These are phyloP conservation scores for Tetheella fluctuosa DNA, from an alignment of 2,888 invertebrate genomes.

Conservation along the genomic window DNA sequence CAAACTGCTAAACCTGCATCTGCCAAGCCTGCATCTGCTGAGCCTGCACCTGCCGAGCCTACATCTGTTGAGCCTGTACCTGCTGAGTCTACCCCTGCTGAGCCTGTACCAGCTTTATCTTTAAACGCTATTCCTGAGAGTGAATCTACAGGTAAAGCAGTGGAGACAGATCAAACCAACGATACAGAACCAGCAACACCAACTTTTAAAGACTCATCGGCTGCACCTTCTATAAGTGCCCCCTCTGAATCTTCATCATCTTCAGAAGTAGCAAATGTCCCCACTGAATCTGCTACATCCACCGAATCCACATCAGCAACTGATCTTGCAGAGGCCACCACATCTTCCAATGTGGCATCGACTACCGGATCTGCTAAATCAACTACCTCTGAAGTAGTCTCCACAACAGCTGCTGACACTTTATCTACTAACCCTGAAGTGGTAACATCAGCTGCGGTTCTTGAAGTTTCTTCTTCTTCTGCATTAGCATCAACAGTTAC, in stretches of 20 bases:
- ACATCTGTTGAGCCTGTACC: neutral
- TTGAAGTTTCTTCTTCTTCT: constrained; percentile 13
- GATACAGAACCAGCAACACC: too few relatives aligned
- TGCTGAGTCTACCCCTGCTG: neutral
- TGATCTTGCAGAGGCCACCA: constrained; percentile 18
- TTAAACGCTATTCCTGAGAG: neutral
- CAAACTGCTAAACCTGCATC: constrained; percentile 10
- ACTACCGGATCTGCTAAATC: constrained; percentile 19
- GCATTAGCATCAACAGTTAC: constrained; percentile 21
- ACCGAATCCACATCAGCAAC: constrained; percentile 19
- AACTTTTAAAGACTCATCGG: too few relatives aligned
- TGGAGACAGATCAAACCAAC: neutral
- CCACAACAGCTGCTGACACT: constrained; percentile 21
- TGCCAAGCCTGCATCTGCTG: neutral
- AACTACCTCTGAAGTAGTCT: constrained; percentile 19
- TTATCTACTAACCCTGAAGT: constrained; percentile 15
- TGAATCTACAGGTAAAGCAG: neutral
- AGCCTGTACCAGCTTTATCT: constrained; percentile 14
- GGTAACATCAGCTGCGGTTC: too few relatives aligned
- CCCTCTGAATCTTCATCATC: constrained; percentile 21
- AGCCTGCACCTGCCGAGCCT: neutral
- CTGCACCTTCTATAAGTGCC: neutral
- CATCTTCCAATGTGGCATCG: constrained; percentile 7
- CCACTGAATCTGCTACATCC: constrained; percentile 20
- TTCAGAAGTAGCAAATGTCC: neutral